phyloP scores from a whole-genome alignment of 2,888 invertebrate genomes.

The Biston stratarius region DNA sequence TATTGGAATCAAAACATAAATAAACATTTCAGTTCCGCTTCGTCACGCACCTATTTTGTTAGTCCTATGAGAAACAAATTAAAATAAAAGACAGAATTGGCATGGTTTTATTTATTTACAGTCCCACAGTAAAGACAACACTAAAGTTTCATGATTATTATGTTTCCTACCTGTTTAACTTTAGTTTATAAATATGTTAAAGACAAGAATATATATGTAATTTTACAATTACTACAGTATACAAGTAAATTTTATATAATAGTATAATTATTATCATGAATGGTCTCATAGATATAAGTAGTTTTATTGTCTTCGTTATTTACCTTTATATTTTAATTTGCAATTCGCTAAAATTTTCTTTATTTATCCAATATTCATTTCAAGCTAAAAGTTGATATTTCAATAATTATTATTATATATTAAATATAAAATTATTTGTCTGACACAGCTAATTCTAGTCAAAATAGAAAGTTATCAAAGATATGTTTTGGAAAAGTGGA shows the following conservation, averaged over 20 bases:
- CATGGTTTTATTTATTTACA: conserved; percentile 73
- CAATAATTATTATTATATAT: conserved; percentile 39
- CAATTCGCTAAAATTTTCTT: conserved; percentile 48
- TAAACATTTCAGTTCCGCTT: too few species aligned
- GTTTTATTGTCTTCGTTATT: conserved; percentile 71
- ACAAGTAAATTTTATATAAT: conserved; percentile 55
- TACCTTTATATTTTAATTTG: conserved; percentile 9
- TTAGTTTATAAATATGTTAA: conserved; percentile 22
- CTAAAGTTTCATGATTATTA: conserved; percentile 60
- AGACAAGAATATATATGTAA: conserved; percentile 31
- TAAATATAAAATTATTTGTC: conserved; percentile 76
- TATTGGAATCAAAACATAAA: too few species aligned
- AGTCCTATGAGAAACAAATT: background rate
- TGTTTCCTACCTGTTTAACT: conserved; percentile 37
- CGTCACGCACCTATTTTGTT: too few species aligned
- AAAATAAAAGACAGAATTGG: conserved; percentile 60
- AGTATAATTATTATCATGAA: conserved; percentile 68
- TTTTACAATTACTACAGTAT: conserved; percentile 56
- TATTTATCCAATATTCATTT: conserved; percentile 44
- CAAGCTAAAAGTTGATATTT: conserved; percentile 46
- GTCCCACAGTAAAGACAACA: conserved; percentile 72
- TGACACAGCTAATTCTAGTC: conserved; percentile 81
- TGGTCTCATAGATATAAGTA: conserved; percentile 59
- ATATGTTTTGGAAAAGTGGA: conserved; percentile 39
- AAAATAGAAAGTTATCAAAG: conserved; percentile 56